phyloP scores from a whole-genome alignment of 2,113 vertebrate genomes.

The Brachypodius melanocephalos region DNA sequence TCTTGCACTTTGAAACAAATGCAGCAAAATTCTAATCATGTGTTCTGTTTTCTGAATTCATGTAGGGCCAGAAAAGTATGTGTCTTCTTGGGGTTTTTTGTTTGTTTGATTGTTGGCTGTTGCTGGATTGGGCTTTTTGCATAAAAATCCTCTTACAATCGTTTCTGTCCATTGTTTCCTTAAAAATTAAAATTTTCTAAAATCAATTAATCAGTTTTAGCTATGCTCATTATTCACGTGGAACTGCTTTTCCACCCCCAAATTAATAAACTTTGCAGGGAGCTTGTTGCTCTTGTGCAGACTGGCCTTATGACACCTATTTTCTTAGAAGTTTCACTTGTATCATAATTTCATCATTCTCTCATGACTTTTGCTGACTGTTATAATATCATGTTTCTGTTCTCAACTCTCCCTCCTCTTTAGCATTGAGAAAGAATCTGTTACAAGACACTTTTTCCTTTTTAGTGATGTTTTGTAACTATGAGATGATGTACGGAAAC shows the following conservation, averaged over 20 bases:
- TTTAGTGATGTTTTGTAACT: neutral
- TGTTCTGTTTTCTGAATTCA: neutral
- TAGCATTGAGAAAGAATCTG: neutral
- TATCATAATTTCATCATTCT: neutral
- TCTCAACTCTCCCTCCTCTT: neutral
- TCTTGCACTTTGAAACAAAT: neutral
- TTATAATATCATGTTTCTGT: neutral
- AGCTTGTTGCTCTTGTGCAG: neutral
- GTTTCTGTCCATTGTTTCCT: neutral
- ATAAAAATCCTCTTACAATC: neutral
- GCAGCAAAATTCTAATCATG: neutral
- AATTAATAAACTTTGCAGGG: neutral
- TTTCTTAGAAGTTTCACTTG: neutral
- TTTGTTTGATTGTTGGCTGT: neutral
- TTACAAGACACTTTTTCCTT: neutral
- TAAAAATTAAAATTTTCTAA: neutral
- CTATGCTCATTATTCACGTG: neutral
- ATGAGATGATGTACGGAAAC: neutral
- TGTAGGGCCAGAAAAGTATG: neutral
- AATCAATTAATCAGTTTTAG: neutral
- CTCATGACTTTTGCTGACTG: neutral
- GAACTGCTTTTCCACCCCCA: neutral
- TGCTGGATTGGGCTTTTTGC: neutral
- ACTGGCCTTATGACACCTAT: neutral
- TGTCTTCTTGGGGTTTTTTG: neutral